A percentile compares a stretch with the other conserved stretches of the same genome.
These are phyloP conservation scores for Gnatocerus cornutus DNA, from an alignment of 2,888 invertebrate species.

Conservation along the genomic window DNA sequence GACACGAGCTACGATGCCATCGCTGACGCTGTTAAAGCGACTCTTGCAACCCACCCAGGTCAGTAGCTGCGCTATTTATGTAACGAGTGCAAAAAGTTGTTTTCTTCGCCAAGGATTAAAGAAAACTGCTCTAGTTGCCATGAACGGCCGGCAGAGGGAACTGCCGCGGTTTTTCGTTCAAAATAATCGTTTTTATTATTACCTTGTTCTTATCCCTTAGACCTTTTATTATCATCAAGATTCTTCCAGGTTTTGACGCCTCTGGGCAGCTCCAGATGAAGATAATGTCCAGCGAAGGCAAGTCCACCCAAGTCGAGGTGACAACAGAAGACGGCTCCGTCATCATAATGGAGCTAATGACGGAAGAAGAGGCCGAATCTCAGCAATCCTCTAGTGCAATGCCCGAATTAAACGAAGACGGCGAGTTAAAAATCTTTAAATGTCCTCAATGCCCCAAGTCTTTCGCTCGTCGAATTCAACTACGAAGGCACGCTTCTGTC, in stretches of 20 bases:
- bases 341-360: slow-evolving; percentile 70
- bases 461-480: slow-evolving; percentile 76
- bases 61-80: not conserved
- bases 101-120: too few relatives aligned
- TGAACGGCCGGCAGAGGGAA: too few relatives aligned
- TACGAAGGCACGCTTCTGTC: slow-evolving; percentile 77
- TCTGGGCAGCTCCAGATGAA: slow-evolving; percentile 68
- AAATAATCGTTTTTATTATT: too few relatives aligned
- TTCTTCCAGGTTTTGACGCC: slow-evolving; percentile 61
- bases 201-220: too few relatives aligned
- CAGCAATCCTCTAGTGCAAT: slow-evolving; percentile 15
- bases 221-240: too few relatives aligned
- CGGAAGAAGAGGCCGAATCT: slow-evolving; percentile 64
- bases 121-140: too few relatives aligned
- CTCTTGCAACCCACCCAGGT: slow-evolving; percentile 67
- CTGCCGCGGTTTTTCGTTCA: too few relatives aligned
- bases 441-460: slow-evolving; percentile 78
- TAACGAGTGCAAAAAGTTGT: too few relatives aligned
- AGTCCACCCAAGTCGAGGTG: slow-evolving; percentile 70
- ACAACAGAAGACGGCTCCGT: slow-evolving; percentile 72
- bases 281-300: slow-evolving; percentile 66
- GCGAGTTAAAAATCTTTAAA: slow-evolving; percentile 72
- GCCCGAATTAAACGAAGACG: slow-evolving; percentile 65
- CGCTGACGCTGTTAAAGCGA: slow-evolving; percentile 70
- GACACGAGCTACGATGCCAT: slow-evolving; percentile 68